Conservation (phyloP, 2,888 invertebrate genomes). For the Drosophila pseudotalamancana region DNA sequence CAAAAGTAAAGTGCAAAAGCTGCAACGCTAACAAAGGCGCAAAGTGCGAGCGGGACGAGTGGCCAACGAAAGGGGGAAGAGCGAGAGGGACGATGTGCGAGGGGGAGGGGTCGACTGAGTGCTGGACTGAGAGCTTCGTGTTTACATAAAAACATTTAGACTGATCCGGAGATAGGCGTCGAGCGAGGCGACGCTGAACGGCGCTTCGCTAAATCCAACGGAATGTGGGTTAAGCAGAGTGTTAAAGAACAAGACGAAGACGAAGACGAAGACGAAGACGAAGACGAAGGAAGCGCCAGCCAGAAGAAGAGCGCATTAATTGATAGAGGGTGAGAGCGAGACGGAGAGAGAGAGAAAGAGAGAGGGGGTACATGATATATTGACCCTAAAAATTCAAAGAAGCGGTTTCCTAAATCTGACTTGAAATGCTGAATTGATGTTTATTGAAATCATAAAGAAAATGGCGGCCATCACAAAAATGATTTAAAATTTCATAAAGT, state of each 20-base stretch:
- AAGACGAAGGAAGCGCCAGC: conserved; percentile 9
- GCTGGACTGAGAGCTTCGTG: conserved; percentile 41
- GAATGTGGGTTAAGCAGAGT: conserved; percentile 59
- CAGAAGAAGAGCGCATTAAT: background rate
- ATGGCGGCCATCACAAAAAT: too few relatives aligned
- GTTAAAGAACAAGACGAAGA: conserved; percentile 8
- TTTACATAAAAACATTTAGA: conserved; percentile 74
- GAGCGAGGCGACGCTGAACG: conserved; percentile 5
- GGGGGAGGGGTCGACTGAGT: background rate
- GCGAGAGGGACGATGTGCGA: background rate
- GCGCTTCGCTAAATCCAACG: conserved; percentile 17
- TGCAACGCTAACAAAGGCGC: conserved; percentile 72
- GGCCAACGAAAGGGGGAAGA: background rate
- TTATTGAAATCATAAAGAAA: too few relatives aligned
- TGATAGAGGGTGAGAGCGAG: too few relatives aligned
- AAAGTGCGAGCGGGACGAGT: conserved; percentile 47
- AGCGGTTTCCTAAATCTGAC: too few relatives aligned
- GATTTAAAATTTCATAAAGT: too few relatives aligned
- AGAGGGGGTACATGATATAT: too few relatives aligned
- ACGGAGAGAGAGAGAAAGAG: background rate
- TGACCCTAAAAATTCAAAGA: too few relatives aligned
- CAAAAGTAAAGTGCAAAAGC: conserved; percentile 73
- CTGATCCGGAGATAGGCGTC: conserved; percentile 54
- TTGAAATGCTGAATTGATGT: too few relatives aligned
- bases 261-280: too few relatives aligned